Evolutionary conservation across 1,140 invertebrate species (phyloP), one percentile per base, ranked within the genome.

Genomic region (Anastrepha ludens): DNA sequence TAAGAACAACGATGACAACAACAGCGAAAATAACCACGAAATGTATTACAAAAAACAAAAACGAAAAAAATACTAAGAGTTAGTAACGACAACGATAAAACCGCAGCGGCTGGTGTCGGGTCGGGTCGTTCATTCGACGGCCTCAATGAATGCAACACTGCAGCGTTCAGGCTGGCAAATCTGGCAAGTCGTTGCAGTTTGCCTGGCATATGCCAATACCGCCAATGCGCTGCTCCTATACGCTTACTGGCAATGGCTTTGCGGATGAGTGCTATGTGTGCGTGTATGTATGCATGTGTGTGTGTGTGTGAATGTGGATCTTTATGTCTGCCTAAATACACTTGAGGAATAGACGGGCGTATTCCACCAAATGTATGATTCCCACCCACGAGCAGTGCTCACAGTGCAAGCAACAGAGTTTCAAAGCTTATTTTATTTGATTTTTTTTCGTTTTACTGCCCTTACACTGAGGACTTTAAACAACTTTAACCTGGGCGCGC

Each of bases 281-380:
- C 39, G 20, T 67, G 7, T 67, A 20, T 74, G 67, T 47, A 17
- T 50, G n/a, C n/a, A 44, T 20, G 17, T 55, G 74, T 29, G 47
- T 55, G 7, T 6, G 17, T 29, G 8, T 29, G 44, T 55, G 74
- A 2, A 29, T 81, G 50, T 81, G 74, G 8, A 81, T 81, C 74
- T 81, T 81, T 81, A 81, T 81, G 74, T 50, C 74, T 81, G 74
- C 55, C 74, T 81, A 81, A 81, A 86, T 87, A 60, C 89, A 88
- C 88, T 86, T 86, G 55, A 86, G 85, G 62, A 81, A 50, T 50
- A 87, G 44, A 92, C 91, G 90, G 91, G 91, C 91, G 91, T 92
- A 92, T 87, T 89, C 92, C 89, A 90, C 91, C 91, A 92, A 92
- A 92, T 92, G 91, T 92, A 92, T 91, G 91, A 92, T 92, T 91